phyloP scores from a whole-genome alignment of 2,797 vertebrate genomes.

The Loris lydekkerianus region DNA sequence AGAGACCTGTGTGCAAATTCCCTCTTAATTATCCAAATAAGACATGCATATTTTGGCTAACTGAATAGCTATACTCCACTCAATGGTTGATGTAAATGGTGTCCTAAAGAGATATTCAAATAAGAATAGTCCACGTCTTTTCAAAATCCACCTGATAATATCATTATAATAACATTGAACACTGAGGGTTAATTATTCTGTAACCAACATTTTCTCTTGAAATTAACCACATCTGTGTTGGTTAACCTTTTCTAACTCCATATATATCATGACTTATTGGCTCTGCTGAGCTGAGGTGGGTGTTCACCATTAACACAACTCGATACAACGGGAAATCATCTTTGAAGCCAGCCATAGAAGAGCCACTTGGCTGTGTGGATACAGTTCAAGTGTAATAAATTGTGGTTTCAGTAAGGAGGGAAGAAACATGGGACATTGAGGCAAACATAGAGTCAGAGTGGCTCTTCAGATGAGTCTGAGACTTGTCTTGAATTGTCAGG shows the following conservation, averaged over 20 bases:
- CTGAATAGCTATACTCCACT: not conserved
- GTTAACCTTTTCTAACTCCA: not conserved
- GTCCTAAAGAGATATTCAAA: not conserved
- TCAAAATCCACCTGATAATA: not conserved
- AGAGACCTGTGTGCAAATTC: not conserved
- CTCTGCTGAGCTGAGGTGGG: not conserved
- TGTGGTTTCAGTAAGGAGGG: slow-evolving; percentile 44
- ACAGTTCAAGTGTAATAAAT: slow-evolving; percentile 3
- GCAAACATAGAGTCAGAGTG: not conserved
- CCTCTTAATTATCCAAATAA: not conserved
- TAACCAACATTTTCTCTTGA: not conserved
- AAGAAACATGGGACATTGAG: not conserved
- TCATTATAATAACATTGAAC: slow-evolving; percentile 16
- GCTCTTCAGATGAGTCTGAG: not conserved
- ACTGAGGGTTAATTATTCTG: not conserved
- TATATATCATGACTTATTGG: not conserved
- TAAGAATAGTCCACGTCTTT: not conserved
- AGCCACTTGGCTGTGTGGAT: not conserved
- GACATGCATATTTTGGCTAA: not conserved
- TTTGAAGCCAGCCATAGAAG: not conserved
- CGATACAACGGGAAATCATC: not conserved
- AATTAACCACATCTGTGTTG: not conserved
- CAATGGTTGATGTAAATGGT: not conserved
- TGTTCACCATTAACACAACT: slow-evolving; percentile 19
- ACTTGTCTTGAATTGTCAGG: slow-evolving; percentile 1